Evolutionary conservation across 1,140 invertebrate species (phyloP), one percentile per base, ranked within the genome.

Genomic region (Luehdorfia chinensis): DNA sequence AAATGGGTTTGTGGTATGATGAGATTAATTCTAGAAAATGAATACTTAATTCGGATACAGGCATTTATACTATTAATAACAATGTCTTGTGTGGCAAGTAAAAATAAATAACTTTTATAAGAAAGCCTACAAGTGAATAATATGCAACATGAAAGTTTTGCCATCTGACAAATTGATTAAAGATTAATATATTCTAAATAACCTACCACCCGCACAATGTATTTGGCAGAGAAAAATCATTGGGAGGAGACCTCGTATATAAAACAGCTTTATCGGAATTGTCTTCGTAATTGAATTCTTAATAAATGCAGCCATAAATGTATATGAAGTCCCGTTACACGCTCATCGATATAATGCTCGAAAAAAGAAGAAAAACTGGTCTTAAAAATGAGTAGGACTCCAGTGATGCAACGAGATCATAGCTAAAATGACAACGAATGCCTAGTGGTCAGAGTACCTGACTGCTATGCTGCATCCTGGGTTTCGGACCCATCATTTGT

Each of bases 151-250:
- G 39, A 43, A 43, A 28, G 39, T 15, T 43, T 43, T 28, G 39
- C 39, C 39, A 28, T 30, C 13, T 16, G 39, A 43, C 39, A 43
- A 43, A 43, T 43, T 43, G 39, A 15, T 15, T 14, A 43, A 43
- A 43, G 39, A 43, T 43, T 43, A 43, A 43, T 43, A 12, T 28
- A 9, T 43, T 16, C 28, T 25, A 43, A 41, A 28, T 6, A 16
- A 15, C 25, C 39, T 18, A 43, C 39, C 39, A 43, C 39, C 12
- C 11, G 13, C 18, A 25, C 39, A 39, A 31, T 30, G 43, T 39
- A 32, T 46, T 48, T 46, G 46, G 50, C 46, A 43, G 36, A 41
- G 43, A 52, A 33, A 33, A 52, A 52, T 52, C 21, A 41, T 41
- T 41, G 50, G 50, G 50, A 32, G 50, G 39, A 15, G 44, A 46